Conservation (phyloP, 1,140 invertebrate species). For the Pachyrhynchus sulphureomaculatus region DNA sequence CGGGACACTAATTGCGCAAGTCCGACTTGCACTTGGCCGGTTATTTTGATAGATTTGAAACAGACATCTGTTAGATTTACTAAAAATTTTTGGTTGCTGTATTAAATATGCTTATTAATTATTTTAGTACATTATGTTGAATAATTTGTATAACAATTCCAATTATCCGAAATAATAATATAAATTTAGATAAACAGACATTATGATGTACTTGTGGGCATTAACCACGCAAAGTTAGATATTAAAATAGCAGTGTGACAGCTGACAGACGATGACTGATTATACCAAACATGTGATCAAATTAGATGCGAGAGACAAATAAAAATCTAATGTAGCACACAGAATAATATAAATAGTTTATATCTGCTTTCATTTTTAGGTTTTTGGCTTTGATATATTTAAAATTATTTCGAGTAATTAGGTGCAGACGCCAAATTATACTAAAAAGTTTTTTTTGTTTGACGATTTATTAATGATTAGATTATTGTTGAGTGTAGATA, state of each 20-base stretch:
- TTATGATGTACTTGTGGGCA: slow-evolving; percentile 24
- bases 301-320: slow-evolving; percentile 34
- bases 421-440: neutral
- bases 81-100: too few species aligned
- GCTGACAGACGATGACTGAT: slow-evolving; percentile 33
- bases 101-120: too few species aligned
- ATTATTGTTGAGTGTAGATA: too few species aligned
- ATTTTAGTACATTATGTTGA: too few species aligned
- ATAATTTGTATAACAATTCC: too few species aligned
- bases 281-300: slow-evolving; percentile 32
- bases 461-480: too few species aligned
- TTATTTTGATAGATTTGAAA: too few species aligned
- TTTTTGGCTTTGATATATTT: neutral
- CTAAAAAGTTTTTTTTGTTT: too few species aligned
- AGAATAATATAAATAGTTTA: slow-evolving; percentile 29
- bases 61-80: too few species aligned
- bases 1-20: too few species aligned
- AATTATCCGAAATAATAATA: slow-evolving; percentile 17
- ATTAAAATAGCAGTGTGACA: slow-evolving; percentile 31
- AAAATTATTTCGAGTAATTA: neutral
- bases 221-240: slow-evolving; percentile 31
- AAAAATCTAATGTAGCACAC: slow-evolving; percentile 34
- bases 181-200: slow-evolving; percentile 30
- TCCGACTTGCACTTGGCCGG: too few species aligned
- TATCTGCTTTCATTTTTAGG: slow-evolving; percentile 18